Percentiles rank a stretch among this genome's conserved stretches.
Evolutionary conservation across 2,888 invertebrate genomes (phyloP).

Genomic region (Lepidochitona cinerea): DNA sequence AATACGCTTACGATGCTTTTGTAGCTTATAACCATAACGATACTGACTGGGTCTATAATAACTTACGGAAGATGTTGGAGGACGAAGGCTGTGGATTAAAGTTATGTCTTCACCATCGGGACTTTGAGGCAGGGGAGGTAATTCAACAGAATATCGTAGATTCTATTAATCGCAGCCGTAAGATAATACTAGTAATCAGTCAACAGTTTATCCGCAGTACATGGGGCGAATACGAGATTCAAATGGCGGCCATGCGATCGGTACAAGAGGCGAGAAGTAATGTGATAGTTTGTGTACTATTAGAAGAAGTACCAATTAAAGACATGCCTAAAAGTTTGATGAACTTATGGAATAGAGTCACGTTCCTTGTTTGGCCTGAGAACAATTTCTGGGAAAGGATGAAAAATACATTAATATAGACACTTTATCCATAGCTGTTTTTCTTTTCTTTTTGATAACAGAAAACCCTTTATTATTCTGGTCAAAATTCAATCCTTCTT

Average conservation of each 20-base stretch:
- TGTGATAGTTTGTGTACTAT: not conserved
- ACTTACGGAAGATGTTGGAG: not conserved
- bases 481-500: no score
- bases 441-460: no score
- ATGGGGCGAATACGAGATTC: not conserved
- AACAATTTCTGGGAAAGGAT: not conserved
- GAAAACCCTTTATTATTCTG: no score
- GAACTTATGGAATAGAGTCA: not conserved
- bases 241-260: not conserved
- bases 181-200: not conserved
- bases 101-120: not conserved
- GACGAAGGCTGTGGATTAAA: not conserved
- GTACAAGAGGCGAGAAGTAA: not conserved
- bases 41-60: not conserved
- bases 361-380: not conserved
- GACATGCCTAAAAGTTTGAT: not conserved
- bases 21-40: slow-evolving; percentile 1
- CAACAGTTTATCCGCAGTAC: not conserved
- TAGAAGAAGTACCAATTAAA: not conserved
- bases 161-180: not conserved
- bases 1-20: slow-evolving; percentile 5
- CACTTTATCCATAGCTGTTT: no score
- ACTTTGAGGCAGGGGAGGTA: not conserved
- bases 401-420: not conserved
- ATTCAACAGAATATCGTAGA: slow-evolving; percentile 4